Evolutionary conservation across 2,888 invertebrate species (phyloP).

Genomic region (Pediacus dermestoides): DNA sequence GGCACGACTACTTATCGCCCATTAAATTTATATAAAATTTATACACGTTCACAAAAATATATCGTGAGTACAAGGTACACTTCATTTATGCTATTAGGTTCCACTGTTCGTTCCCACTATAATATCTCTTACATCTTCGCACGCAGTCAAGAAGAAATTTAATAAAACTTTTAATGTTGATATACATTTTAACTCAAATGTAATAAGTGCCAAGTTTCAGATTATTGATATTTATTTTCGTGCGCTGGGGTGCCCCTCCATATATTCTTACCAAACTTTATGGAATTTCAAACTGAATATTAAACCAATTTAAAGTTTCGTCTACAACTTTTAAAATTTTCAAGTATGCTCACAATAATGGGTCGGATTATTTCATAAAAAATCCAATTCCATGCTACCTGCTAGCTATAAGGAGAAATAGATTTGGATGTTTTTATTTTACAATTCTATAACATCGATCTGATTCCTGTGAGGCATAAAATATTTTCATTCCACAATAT

Average conservation of each 20-base stretch:
- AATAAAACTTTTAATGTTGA: slow-evolving; percentile 28
- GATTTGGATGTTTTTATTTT: too few species aligned
- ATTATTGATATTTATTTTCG: slow-evolving; percentile 28
- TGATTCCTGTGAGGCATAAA: too few species aligned
- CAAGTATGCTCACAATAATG: too few species aligned
- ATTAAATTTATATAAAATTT: slow-evolving; percentile 35
- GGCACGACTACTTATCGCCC: slow-evolving; percentile 43
- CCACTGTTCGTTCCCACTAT: slow-evolving; percentile 1
- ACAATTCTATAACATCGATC: too few species aligned
- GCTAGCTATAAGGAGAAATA: too few species aligned
- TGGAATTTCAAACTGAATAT: slow-evolving; percentile 19
- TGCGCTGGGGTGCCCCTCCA: too few species aligned
- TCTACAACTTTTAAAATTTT: slow-evolving; percentile 9
- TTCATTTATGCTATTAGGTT: neutral
- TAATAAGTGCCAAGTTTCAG: slow-evolving; percentile 30
- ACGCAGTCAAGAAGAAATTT: slow-evolving; percentile 20
- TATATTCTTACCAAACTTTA: slow-evolving; percentile 21
- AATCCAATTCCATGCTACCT: too few species aligned
- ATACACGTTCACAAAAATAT: slow-evolving; percentile 8
- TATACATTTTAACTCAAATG: slow-evolving; percentile 24
- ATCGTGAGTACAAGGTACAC: too few species aligned
- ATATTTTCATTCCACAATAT: too few species aligned
- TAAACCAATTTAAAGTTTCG: slow-evolving; percentile 24
- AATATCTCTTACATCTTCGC: slow-evolving; percentile 7
- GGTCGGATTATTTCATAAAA: too few species aligned